A percentile compares a stretch with the other conserved stretches of the same genome.
phyloP scores from a whole-genome alignment of 2,888 invertebrate species.

The Drosophila anomalata region DNA sequence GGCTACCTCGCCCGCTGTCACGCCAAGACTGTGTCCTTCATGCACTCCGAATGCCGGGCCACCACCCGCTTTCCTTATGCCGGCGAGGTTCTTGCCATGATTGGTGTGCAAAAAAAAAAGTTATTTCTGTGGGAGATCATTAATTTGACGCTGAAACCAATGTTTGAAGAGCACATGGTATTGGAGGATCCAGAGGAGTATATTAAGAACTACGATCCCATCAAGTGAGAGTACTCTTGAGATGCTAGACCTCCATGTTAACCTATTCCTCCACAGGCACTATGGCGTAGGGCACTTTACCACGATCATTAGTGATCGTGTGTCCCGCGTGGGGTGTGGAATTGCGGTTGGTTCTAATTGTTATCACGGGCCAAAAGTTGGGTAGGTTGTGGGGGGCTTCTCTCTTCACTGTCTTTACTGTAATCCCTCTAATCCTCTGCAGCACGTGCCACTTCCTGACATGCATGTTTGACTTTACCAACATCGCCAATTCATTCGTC shows the following conservation, averaged over 20 bases:
- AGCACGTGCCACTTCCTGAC: slow-evolving; percentile 62
- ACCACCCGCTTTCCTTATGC: slow-evolving; percentile 44
- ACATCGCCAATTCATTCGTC: slow-evolving; percentile 24
- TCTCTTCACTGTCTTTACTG: too few species aligned
- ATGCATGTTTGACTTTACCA: slow-evolving; percentile 60
- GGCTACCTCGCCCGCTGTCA: slow-evolving; percentile 56
- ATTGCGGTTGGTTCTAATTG: slow-evolving; percentile 43
- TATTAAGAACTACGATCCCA: slow-evolving; percentile 4
- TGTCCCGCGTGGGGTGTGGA: slow-evolving; percentile 65
- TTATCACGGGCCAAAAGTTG: not conserved
- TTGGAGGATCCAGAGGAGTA: slow-evolving; percentile 27
- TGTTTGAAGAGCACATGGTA: slow-evolving; percentile 40
- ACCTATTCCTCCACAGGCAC: slow-evolving; percentile 14
- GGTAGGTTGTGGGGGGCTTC: too few species aligned
- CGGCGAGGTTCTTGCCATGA: slow-evolving; percentile 48
- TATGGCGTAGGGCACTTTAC: slow-evolving; percentile 38
- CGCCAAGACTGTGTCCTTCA: slow-evolving; percentile 49
- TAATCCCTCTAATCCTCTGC: not conserved
- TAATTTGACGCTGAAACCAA: slow-evolving; percentile 2
- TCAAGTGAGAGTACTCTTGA: slow-evolving; percentile 30
- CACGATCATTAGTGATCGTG: slow-evolving; percentile 52
- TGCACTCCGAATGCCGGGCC: slow-evolving; percentile 51
- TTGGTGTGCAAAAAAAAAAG: not conserved
- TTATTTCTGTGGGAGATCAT: slow-evolving; percentile 5
- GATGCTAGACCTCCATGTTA: not conserved